A percentile compares a stretch with the other conserved stretches of the same genome.
These are phyloP conservation scores for Capreolus pygargus DNA, from an alignment of 2,113 vertebrate species.

Conservation along the genomic window DNA sequence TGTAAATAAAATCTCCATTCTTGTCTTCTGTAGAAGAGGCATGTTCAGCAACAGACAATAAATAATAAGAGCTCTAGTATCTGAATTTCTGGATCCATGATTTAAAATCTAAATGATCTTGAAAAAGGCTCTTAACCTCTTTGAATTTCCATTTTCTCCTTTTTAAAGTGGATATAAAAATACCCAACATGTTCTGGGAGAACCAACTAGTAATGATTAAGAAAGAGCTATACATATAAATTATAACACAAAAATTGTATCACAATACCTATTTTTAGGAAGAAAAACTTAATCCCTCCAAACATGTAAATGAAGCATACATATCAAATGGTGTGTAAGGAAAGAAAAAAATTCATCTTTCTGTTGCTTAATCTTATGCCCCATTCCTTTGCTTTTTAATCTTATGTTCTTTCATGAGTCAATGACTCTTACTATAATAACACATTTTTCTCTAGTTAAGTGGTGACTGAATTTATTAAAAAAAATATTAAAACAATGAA, in stretches of 20 bases:
- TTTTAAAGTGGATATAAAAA: neutral
- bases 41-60: neutral
- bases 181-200: neutral
- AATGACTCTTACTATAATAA: neutral
- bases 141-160: neutral
- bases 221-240: neutral
- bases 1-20: neutral
- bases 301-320: neutral
- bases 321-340: neutral
- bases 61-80: neutral
- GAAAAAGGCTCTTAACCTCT: neutral
- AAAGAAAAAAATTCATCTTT: neutral
- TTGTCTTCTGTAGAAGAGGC: neutral
- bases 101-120: neutral
- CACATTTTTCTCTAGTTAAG: neutral
- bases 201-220: constrained; percentile 6
- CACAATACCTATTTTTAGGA: neutral
- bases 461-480: neutral
- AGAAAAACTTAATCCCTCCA: neutral
- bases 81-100: neutral
- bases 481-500: neutral
- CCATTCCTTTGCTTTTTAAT: neutral
- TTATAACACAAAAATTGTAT: neutral
- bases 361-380: neutral
- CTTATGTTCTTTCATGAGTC: neutral